A percentile compares a stretch with the other conserved stretches of the same genome.
Conservation (phyloP, 2,797 vertebrate genomes). For the Scleropages formosus region DNA sequence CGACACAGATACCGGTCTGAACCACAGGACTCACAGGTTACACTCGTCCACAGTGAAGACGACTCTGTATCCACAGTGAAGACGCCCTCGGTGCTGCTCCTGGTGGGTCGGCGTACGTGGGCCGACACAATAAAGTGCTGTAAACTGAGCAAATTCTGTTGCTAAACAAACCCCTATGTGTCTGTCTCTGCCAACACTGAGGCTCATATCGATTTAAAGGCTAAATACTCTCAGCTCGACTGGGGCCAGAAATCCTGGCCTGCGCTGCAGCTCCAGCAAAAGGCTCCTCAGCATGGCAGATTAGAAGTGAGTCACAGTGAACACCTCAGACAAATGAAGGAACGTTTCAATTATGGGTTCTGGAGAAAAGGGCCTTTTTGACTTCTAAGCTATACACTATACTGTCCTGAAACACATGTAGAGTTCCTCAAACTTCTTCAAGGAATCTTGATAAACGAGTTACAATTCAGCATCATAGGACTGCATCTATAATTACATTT, state of each 20-base stretch:
- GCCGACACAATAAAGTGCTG: too few species aligned
- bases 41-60: background rate
- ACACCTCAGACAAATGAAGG: background rate
- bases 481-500: background rate
- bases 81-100: too few species aligned
- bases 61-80: background rate
- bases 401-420: background rate
- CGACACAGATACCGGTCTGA: background rate
- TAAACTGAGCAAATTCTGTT: too few species aligned
- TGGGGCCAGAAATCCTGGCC: too few species aligned
- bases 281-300: background rate
- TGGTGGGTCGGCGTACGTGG: too few species aligned
- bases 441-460: background rate
- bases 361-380: background rate
- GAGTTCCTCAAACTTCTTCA: background rate
- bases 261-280: background rate
- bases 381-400: background rate
- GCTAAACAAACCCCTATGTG: too few species aligned
- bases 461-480: background rate
- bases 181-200: too few species aligned
- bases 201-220: too few species aligned
- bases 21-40: background rate
- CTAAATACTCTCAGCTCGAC: too few species aligned
- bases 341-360: background rate
- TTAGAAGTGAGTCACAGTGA: background rate